Conservation (phyloP, 2,888 invertebrate genomes). For the Furcula furcula region DNA sequence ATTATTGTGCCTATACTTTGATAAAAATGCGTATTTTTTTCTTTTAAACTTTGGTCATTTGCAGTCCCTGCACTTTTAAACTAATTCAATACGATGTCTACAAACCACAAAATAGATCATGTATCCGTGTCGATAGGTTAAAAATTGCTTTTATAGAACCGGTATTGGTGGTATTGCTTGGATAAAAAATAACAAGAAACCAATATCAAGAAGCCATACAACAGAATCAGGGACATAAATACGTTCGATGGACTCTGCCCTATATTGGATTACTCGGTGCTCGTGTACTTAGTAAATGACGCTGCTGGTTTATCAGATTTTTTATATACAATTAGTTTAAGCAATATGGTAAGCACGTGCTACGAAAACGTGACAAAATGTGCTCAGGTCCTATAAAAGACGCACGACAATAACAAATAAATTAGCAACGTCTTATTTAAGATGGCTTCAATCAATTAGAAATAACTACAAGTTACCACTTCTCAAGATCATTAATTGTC, state of each 20-base stretch:
- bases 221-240: constrained; percentile 42
- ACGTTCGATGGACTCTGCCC: constrained; percentile 47
- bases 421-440: background rate
- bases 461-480: background rate
- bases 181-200: constrained; percentile 31
- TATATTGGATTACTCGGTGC: constrained; percentile 62
- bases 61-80: no score
- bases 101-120: no score
- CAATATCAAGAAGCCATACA: constrained; percentile 56
- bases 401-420: background rate
- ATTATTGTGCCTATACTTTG: no score
- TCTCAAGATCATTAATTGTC: background rate
- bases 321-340: background rate
- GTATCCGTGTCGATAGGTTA: no score
- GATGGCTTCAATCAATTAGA: background rate
- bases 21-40: no score
- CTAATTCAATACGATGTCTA: no score
- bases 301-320: constrained; percentile 10
- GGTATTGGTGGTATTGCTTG: background rate
- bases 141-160: no score
- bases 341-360: constrained; percentile 4
- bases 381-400: background rate
- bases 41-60: no score
- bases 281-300: constrained; percentile 29
- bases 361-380: constrained; percentile 9